phyloP scores from a whole-genome alignment of 1,140 invertebrate genomes.

The Pinna nobilis region DNA sequence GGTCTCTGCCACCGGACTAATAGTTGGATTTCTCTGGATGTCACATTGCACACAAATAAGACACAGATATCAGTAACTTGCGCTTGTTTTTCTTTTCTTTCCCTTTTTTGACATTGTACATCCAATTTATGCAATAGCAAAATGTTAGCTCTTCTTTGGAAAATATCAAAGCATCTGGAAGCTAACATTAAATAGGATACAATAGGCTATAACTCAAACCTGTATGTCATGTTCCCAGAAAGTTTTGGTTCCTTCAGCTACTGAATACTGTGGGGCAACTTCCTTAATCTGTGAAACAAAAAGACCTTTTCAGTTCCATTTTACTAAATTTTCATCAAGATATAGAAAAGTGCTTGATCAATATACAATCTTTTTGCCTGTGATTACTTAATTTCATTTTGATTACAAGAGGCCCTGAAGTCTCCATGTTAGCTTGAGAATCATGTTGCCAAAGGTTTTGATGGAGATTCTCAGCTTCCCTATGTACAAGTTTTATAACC shows the following conservation, averaged over 20 bases:
- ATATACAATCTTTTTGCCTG: no score
- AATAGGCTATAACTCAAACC: conserved; percentile 61
- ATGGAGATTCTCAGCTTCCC: no score
- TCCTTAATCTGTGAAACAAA: conserved; percentile 86
- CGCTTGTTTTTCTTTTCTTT: neutral
- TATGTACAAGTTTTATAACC: no score
- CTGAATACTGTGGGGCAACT: conserved; percentile 87
- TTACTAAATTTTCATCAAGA: no score
- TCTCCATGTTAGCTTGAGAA: no score
- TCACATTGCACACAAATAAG: neutral
- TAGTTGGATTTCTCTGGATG: no score
- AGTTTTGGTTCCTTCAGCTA: conserved; percentile 80
- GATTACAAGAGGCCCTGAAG: no score
- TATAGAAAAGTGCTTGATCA: no score
- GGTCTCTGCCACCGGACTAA: no score
- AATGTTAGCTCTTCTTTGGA: neutral
- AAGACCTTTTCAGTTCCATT: no score
- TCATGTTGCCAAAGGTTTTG: no score
- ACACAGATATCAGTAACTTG: neutral
- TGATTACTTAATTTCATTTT: no score
- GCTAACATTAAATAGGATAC: neutral
- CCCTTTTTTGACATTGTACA: neutral
- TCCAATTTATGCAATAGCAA: neutral
- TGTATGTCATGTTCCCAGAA: conserved; percentile 90
- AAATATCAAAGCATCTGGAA: neutral